phyloP scores from a whole-genome alignment of 2,797 vertebrate species.

The Nannoperca obscura region DNA sequence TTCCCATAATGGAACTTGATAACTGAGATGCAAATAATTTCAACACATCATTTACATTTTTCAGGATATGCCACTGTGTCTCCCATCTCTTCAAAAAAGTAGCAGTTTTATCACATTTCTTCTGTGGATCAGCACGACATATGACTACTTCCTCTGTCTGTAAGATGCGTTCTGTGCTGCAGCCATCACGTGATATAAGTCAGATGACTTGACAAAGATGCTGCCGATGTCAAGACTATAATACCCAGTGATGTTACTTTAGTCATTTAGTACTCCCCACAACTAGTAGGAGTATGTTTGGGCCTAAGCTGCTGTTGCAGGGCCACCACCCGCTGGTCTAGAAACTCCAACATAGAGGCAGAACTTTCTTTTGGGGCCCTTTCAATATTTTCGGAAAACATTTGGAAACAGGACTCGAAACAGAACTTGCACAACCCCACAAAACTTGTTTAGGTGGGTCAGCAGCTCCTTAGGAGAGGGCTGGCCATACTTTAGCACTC shows the following conservation, averaged over 20 bases:
- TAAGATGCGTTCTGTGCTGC: no score
- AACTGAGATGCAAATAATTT: neutral
- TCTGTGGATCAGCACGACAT: neutral
- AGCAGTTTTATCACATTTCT: neutral
- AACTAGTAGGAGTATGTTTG: neutral
- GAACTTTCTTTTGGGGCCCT: neutral
- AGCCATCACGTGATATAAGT: no score
- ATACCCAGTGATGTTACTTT: no score
- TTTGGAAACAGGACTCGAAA: neutral
- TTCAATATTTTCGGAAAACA: conserved; percentile 1
- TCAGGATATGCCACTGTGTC: neutral
- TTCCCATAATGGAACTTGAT: neutral
- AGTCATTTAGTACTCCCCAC: neutral
- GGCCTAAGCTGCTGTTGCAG: neutral
- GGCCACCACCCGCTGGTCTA: no score
- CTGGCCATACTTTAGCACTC: neutral
- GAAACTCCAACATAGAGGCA: neutral
- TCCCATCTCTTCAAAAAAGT: neutral
- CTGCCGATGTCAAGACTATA: no score
- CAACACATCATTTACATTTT: neutral
- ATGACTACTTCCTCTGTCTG: no score
- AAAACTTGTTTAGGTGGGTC: neutral
- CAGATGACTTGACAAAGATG: no score
- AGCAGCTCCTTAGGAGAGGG: neutral
- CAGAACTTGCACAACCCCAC: conserved; percentile 4